Evolutionary conservation across 2,888 invertebrate species (phyloP).

Genomic region (Eupithecia abbreviata): DNA sequence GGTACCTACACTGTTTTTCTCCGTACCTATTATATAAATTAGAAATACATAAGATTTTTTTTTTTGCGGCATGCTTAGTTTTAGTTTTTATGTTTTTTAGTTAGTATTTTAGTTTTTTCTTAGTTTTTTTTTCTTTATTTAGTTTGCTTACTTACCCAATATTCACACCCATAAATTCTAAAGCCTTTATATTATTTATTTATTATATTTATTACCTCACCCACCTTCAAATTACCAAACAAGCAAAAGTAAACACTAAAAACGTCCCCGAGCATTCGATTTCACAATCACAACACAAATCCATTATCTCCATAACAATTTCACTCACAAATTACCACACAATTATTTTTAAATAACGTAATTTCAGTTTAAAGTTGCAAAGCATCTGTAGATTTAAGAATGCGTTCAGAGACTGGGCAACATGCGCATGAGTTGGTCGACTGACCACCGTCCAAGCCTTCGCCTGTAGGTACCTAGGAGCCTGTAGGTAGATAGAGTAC

Average conservation of each 20-base stretch:
- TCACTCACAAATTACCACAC: slow-evolving; percentile 1
- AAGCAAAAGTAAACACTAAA: background rate
- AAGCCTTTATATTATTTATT: too few relatives aligned
- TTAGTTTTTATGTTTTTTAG: too few relatives aligned
- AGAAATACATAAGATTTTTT: too few relatives aligned
- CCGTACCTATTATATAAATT: too few relatives aligned
- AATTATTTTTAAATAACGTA: slow-evolving; percentile 3
- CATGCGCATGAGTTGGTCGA: slow-evolving; percentile 64
- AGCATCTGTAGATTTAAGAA: slow-evolving; percentile 54
- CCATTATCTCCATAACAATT: background rate
- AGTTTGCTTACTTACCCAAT: too few relatives aligned
- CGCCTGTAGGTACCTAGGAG: slow-evolving; percentile 24
- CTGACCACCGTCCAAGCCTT: slow-evolving; percentile 61
- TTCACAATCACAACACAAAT: slow-evolving; percentile 10
- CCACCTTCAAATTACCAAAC: background rate
- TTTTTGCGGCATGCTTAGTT: too few relatives aligned
- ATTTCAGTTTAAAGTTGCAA: slow-evolving; percentile 27
- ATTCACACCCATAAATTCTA: too few relatives aligned
- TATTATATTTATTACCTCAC: slow-evolving; percentile 11
- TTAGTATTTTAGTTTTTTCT: too few relatives aligned
- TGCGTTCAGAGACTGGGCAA: slow-evolving; percentile 63
- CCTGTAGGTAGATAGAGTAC: slow-evolving; percentile 22
- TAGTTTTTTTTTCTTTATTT: too few relatives aligned
- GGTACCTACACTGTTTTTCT: too few relatives aligned
- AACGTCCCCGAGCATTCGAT: slow-evolving; percentile 3